A percentile compares a stretch with the other conserved stretches of the same genome.
Conservation (phyloP, 2,888 invertebrate species). For the Ephialtes manifestator region DNA sequence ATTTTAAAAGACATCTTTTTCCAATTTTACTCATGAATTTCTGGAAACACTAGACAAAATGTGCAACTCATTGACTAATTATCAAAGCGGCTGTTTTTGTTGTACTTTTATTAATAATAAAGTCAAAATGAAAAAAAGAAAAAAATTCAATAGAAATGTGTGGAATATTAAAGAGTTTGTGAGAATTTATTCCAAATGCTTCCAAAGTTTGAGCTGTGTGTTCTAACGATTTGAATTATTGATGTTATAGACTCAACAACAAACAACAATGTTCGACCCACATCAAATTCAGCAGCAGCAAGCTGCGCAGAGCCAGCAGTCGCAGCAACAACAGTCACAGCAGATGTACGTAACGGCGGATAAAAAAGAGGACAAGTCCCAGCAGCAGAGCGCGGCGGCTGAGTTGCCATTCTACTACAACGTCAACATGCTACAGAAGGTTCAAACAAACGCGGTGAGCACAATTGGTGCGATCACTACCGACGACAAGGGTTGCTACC, state of each 20-base stretch:
- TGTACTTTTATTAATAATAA: no score
- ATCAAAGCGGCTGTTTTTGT: no score
- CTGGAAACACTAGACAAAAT: no score
- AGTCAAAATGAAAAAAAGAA: no score
- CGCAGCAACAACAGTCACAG: slow-evolving; percentile 86
- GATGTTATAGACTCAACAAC: slow-evolving; percentile 55
- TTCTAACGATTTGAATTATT: not conserved
- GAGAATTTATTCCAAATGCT: no score
- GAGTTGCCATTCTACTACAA: slow-evolving; percentile 87
- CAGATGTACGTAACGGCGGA: slow-evolving; percentile 84
- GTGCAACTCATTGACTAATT: no score
- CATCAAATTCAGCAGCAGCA: slow-evolving; percentile 88
- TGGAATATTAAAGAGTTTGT: no score
- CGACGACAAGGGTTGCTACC: slow-evolving; percentile 86
- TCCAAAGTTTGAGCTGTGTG: not conserved
- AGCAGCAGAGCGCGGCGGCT: slow-evolving; percentile 82
- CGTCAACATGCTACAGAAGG: slow-evolving; percentile 87
- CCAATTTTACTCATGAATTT: no score
- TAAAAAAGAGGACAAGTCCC: slow-evolving; percentile 84
- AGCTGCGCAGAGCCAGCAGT: slow-evolving; percentile 88
- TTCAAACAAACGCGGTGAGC: slow-evolving; percentile 85
- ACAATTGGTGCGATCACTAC: slow-evolving; percentile 85
- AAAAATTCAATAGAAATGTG: no score
- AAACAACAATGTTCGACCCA: slow-evolving; percentile 84
- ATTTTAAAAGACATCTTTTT: no score